Evolutionary conservation across 1,140 invertebrate species (phyloP), one percentile per base, ranked within the genome.

Genomic region (Leucophenga varia): DNA sequence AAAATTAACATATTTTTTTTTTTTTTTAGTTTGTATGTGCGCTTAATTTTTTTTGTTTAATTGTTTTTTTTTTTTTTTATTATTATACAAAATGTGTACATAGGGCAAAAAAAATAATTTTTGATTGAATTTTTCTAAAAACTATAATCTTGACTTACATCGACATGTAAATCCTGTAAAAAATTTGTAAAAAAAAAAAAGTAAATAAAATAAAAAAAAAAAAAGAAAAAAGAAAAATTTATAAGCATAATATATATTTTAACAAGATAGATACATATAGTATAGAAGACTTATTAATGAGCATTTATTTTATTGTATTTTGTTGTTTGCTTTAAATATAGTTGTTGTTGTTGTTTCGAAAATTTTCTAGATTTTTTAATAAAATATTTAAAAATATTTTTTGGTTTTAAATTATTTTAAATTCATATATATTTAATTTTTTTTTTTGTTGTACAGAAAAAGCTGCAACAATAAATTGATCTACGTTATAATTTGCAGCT

Each of bases 151-250:
- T 69, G 68, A 76, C 80, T 81, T 81, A 81, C 79, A 75, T 80
- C 79, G 74, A 81, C 79, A 77, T 79, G 78, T 76, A 80, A 79
- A 73, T 78, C 79, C 80, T 81, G 79, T 55, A 79, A 80, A 72
- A 57, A 53, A 70, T 72, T 67, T 56, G 47, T 55, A 61, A 64
- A 61, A 49, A 60, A 67, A 57, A 57, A 60, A 56, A 55, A 16
- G 22, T 42, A 3, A 25, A 5, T 42, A 47, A 36, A 39, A 47
- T 41, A 41, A 22, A 30, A 21, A 17, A 54, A 59, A 69, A 70
- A 61, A 70, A 70, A 51, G 46, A 68, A 70, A 68, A 70, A 52
- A 64, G 52, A 64, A 70, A 70, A 65, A 64, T 59, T 31, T 63
- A 58, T 70, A 70, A 70, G 67, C 60, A 65, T 70, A 64, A n/a